Base-by-base conservation (phyloP, 2,797 vertebrate genomes). In the Dendrocincla tyrannina region DNA sequence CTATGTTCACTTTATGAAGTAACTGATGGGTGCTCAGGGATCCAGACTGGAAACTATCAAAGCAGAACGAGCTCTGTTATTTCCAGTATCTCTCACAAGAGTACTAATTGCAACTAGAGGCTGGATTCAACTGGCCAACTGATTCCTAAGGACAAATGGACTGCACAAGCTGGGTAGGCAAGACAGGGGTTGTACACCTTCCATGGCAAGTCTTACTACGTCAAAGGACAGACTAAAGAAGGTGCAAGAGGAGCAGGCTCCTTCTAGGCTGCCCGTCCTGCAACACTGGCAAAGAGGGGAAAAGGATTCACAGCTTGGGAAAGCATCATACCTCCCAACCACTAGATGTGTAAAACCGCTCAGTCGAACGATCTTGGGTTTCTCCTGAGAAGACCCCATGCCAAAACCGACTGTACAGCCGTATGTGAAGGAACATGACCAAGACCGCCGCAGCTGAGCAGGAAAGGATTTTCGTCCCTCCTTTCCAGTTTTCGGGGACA, bases 271-370 rank as follows among this genome's bases (percentile, higher is more conserved):
- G 62, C 62, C 53, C 39, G 2, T 7, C 52, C 47, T 18, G 37
- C 37, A 58, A 23, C 41, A 13, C 9, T 3, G 13, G 33, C 14
- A 17, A n/a, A 41, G 5, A 0, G 11, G 14, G 17, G 13, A 4
- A 70, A 59, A 41, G 24, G 5, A 25, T 17, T 75, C 23, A 6
- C 13, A 22, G 46, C 44, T 46, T 35, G 10, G 63, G 42, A 66
- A 15, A 55, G 11, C 64, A 85, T 44, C 33, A 1, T 2, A 18
- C 25, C 39, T 67, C 53, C 9, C 63, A 25, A 10, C 7, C 5
- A 12, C 55, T 9, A 14, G 8, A 20, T 0, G 1, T 0, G 10
- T 4, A 33, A 14, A 77, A 41, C 35, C 0, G 0, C 32, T 49
- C 22, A 13, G 17, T 5, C 24, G 63, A 72, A 52, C 1, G 3